phyloP scores from a whole-genome alignment of 2,888 invertebrate species.

The Gerris lacustris region DNA sequence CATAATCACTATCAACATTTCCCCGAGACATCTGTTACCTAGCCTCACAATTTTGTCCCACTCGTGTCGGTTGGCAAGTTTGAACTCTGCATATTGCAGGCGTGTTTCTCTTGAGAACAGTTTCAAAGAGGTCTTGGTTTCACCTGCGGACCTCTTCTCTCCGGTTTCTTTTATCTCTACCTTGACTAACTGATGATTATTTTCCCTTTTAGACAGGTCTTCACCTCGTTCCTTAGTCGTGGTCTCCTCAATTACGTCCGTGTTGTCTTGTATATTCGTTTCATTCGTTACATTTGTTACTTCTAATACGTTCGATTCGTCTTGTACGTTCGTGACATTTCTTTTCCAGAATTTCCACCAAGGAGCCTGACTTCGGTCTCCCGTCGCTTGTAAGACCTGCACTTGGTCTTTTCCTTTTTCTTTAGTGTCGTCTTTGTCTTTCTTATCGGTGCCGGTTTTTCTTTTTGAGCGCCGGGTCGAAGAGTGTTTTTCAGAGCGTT shows the following conservation, averaged over 20 bases:
- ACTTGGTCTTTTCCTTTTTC: conserved; percentile 6
- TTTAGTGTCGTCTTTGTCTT: conserved; percentile 12
- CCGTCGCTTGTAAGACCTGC: neutral
- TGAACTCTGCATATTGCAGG: conserved; percentile 33
- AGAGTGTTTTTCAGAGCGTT: neutral
- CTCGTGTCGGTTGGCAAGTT: conserved; percentile 45
- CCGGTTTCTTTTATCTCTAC: conserved; percentile 31
- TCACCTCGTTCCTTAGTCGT: conserved; percentile 23
- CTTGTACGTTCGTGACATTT: conserved; percentile 18
- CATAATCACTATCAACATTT: conserved; percentile 55
- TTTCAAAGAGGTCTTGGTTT: conserved; percentile 22
- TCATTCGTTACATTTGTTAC: conserved; percentile 19
- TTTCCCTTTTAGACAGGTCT: neutral
- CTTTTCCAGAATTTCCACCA: conserved; percentile 7
- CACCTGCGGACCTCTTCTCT: conserved; percentile 19
- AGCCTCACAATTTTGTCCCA: conserved; percentile 43
- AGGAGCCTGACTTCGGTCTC: neutral
- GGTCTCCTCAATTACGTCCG: conserved; percentile 30
- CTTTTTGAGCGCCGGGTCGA: no score
- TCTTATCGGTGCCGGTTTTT: conserved; percentile 17
- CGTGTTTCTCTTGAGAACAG: conserved; percentile 22
- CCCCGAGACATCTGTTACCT: conserved; percentile 54
- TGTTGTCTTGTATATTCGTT: conserved; percentile 34
- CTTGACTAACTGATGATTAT: conserved; percentile 32
- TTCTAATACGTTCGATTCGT: conserved; percentile 17